Conservation (phyloP, 92 coral and sea anemone genomes). For the Chrysogorgia sp. region DNA sequence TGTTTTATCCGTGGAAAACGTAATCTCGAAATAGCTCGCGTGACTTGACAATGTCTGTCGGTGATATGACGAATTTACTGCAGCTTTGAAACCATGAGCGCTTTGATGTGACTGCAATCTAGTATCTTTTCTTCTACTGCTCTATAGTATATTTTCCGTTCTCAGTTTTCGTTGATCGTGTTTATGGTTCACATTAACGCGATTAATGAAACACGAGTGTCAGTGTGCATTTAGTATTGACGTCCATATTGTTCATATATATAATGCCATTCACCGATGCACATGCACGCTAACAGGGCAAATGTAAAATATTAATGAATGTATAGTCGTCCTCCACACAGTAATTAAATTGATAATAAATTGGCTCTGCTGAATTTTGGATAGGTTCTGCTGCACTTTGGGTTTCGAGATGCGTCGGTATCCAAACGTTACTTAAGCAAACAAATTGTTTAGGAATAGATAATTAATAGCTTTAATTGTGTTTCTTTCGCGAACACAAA, state of each 20-base stretch:
- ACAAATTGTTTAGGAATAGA: slow-evolving; percentile 26
- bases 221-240: background rate
- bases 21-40: too few species aligned
- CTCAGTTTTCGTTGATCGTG: background rate
- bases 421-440: slow-evolving; percentile 15
- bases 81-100: too few species aligned
- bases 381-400: slow-evolving; percentile 7
- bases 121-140: too few species aligned
- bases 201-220: background rate
- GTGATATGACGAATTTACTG: too few species aligned
- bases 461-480: slow-evolving; percentile 4
- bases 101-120: background rate
- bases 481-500: background rate
- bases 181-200: background rate
- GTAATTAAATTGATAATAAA: slow-evolving; percentile 16
- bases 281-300: slow-evolving; percentile 30
- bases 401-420: slow-evolving; percentile 7
- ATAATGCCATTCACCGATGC: slow-evolving; percentile 20
- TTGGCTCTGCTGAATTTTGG: slow-evolving; percentile 31
- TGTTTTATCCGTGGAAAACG: too few species aligned
- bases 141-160: background rate
- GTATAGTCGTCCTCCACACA: slow-evolving; percentile 29
- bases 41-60: too few species aligned
- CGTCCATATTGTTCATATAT: slow-evolving; percentile 21
- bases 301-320: slow-evolving; percentile 35